Conservation (phyloP, 2,797 vertebrate genomes). For the Lutjanus campechanus region DNA sequence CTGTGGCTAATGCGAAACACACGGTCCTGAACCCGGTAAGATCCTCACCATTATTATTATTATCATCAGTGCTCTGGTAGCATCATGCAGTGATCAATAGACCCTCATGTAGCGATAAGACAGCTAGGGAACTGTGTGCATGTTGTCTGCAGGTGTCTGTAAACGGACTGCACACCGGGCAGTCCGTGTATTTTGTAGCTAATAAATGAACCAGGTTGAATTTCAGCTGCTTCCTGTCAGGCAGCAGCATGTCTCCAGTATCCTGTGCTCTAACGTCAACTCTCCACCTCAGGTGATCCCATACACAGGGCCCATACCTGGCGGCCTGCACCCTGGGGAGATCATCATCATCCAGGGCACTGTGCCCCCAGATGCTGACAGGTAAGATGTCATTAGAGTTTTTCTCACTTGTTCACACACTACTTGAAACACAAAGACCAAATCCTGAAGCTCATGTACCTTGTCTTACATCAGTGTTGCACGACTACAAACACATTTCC, state of each 20-base stretch:
- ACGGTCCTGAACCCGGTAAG: slow-evolving; percentile 86
- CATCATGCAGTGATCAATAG: slow-evolving; percentile 6
- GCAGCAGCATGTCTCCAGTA: background rate
- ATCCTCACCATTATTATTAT: background rate
- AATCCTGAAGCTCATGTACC: too few relatives aligned
- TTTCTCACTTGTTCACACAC: too few relatives aligned
- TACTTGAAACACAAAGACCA: too few relatives aligned
- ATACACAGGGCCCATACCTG: slow-evolving; percentile 90
- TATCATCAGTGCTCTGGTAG: background rate
- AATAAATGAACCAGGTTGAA: background rate
- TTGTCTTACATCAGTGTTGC: too few relatives aligned
- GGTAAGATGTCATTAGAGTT: slow-evolving; percentile 79
- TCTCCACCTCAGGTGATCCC: slow-evolving; percentile 87
- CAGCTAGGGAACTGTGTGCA: slow-evolving; percentile 7
- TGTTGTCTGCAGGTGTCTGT: background rate
- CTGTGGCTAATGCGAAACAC: slow-evolving; percentile 86
- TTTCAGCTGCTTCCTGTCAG: background rate
- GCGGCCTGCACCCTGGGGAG: slow-evolving; percentile 90
- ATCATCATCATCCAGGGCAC: slow-evolving; percentile 91
- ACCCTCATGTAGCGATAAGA: slow-evolving; percentile 1
- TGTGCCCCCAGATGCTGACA: slow-evolving; percentile 90
- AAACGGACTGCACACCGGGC: background rate
- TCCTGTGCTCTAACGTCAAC: slow-evolving; percentile 5
- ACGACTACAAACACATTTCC: too few relatives aligned
- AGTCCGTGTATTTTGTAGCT: background rate